Evolutionary conservation across 1,140 invertebrate species (phyloP), one percentile per base, ranked within the genome.

Genomic region (Scaptomyza montana): DNA sequence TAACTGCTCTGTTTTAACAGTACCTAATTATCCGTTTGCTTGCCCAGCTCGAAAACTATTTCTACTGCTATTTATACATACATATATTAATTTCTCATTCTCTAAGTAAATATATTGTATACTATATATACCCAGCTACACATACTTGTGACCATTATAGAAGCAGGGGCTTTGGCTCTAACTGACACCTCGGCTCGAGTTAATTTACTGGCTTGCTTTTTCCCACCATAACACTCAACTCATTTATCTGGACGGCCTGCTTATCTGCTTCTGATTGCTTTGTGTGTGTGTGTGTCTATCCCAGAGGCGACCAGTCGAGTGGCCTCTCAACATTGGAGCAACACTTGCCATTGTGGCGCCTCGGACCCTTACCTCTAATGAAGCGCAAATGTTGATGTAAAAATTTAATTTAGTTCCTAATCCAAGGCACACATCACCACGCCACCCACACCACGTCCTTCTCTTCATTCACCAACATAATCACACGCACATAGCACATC

Each of bases 381-480:
- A 86, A 86, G 82, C 82, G 75, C 84, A 86, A 86, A 86, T 86
- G 82, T 82, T 86, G 82, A 81, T 87, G 84, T 86, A 86, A 87
- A 86, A 86, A 86, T 86, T 86, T 86, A 86, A 86, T 86, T 86
- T 86, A 87, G 82, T 87, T 86, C 78, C 78, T 76, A 81, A 67
- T 74, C 78, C 74, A 73, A 60, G 66, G 46, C 69, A 66, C 81
- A 85, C 80, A 75, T 73, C 43, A 51, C 55, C 70, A 72, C 51
- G 49, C 46, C 63, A 12, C 39, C 39, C 39, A 43, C 3, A 5
- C n/a, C 39, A n/a, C 39, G 47, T 46, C 39, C 13, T 46, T 36
- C 47, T 21, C 1, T 30, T 1, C 30, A 25, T 30, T 30, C 21
- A 3, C 8, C 3, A 8, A 21, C 16, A 5, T 19, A 55, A 2